Base-by-base conservation (phyloP, 2,888 invertebrate genomes). In the Plagodis dolabraria region DNA sequence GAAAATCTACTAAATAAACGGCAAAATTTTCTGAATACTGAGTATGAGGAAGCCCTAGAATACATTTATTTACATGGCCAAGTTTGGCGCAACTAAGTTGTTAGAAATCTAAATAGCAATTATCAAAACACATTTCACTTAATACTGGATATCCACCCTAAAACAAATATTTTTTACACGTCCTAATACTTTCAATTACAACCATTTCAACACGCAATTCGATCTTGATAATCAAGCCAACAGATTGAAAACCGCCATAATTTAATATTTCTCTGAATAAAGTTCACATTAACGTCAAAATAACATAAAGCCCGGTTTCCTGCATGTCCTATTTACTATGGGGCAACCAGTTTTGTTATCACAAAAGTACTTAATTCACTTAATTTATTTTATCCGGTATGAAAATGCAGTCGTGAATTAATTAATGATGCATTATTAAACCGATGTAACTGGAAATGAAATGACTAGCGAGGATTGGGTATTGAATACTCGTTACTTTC, bases 381-480 rank as follows among this genome's bases (percentile, higher is more conserved):
- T 70, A 79, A 77, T 79, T 80, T 78, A 79, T 77, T 71, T 74
- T 67, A 70, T 69, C 71, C 65, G 76, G 77, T 78, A 68, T 71
- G 68, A 73, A 76, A 67, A 76, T 71, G 69, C 70, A 71, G 71
- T 70, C 65, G 67, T 71, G 76, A 79, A 85, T 82, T 83, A 78
- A 85, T 83, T 82, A 79, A 74, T 64, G 69, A 65, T 70, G 74
- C 74, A 77, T 77, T 84, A 80, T 83, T 80, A 74, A 83, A 86
- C 82, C 80, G 79, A 76, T 77, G 76, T 77, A 45, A 74, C 68
- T 77, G 69, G 71, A 74, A 83, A 86, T 87, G 83, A 72, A 89
- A 87, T 88, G 81, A 83, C 67, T 80, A 79, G 73, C 22, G 22
- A 22, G 22, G 22, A 22, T 22, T 22, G 22, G 4, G 22, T 22